A percentile compares a stretch with the other conserved stretches of the same genome.
These are phyloP conservation scores for Apodemia hepburni DNA, from an alignment of 2,888 invertebrate species.

Conservation along the genomic window DNA sequence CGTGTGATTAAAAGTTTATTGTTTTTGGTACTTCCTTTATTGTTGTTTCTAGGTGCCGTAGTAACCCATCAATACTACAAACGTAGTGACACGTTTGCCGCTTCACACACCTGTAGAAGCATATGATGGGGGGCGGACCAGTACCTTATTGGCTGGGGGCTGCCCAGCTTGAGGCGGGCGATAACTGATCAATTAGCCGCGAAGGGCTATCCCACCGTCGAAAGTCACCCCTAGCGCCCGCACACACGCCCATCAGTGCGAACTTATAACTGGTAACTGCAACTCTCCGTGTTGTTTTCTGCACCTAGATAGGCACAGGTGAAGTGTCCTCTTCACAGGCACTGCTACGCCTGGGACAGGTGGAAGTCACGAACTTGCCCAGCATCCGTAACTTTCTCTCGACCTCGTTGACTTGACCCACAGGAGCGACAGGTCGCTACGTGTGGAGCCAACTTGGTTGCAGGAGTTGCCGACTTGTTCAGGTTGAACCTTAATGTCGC, in stretches of 20 bases:
- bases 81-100: not conserved
- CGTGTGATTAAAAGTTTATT: too few species aligned
- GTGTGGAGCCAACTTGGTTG: not conserved
- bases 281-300: too few species aligned
- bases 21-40: too few species aligned
- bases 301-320: too few species aligned
- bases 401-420: too few species aligned
- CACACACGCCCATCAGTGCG: not conserved
- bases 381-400: too few species aligned
- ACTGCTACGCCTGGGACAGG: too few species aligned
- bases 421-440: not conserved
- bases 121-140: constrained; percentile 6
- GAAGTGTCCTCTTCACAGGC: too few species aligned
- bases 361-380: too few species aligned
- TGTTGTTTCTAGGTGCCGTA: too few species aligned
- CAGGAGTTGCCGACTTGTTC: too few species aligned
- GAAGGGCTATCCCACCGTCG: not conserved
- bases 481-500: too few species aligned
- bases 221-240: not conserved
- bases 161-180: constrained; percentile 16
- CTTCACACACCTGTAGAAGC: not conserved
- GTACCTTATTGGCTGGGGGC: constrained; percentile 14
- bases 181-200: constrained; percentile 16
- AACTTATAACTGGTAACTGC: not conserved
- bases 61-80: not conserved